phyloP scores from a whole-genome alignment of 2,888 invertebrate genomes.

The Amblyteles armatorius region DNA sequence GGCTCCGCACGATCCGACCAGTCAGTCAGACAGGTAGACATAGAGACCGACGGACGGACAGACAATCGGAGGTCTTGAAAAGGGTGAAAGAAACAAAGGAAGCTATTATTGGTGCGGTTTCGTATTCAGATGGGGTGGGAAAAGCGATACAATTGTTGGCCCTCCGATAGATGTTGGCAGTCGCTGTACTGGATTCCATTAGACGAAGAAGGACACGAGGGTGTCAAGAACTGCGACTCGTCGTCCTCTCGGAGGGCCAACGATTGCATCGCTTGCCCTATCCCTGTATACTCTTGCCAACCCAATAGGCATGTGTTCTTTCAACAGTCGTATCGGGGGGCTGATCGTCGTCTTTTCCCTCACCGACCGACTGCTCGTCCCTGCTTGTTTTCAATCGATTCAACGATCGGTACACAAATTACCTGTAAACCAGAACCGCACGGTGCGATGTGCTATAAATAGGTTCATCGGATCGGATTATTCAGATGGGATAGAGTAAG shows the following conservation, averaged over 20 bases:
- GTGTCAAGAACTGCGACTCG: too few relatives aligned
- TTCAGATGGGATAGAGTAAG: too few relatives aligned
- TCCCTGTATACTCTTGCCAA: not conserved
- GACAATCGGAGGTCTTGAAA: conserved; percentile 37
- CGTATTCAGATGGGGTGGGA: conserved; percentile 42
- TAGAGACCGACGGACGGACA: conserved; percentile 18
- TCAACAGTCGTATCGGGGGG: not conserved
- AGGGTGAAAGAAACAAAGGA: conserved; percentile 29
- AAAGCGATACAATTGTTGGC: conserved; percentile 19
- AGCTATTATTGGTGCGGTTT: conserved; percentile 23
- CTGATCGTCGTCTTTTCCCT: not conserved
- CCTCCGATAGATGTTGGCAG: too few relatives aligned
- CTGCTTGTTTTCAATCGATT: not conserved
- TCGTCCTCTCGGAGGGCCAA: too few relatives aligned
- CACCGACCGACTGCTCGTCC: not conserved
- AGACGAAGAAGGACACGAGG: too few relatives aligned
- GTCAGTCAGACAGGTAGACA: conserved; percentile 22
- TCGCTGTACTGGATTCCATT: too few relatives aligned
- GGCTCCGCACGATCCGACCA: conserved; percentile 12
- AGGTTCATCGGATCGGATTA: too few relatives aligned
- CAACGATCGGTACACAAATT: not conserved
- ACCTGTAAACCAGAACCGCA: too few relatives aligned
- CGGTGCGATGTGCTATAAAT: too few relatives aligned
- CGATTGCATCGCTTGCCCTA: too few relatives aligned
- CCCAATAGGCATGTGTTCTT: not conserved